Percentiles rank a stretch among this genome's conserved stretches.
Conservation (phyloP, 2,888 invertebrate species). For the Coleophora flavipennella region DNA sequence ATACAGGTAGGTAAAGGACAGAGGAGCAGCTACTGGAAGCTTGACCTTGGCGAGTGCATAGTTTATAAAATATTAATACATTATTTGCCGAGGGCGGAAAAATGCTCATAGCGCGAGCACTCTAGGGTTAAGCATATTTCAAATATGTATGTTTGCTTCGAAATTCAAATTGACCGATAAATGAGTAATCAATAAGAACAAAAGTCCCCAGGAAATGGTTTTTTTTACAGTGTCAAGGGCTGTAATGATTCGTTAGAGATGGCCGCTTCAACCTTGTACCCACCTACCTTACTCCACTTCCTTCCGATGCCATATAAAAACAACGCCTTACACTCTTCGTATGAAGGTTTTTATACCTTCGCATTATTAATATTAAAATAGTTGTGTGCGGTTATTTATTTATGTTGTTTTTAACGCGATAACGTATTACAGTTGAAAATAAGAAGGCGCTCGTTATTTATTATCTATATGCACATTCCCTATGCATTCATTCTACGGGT, state of each 20-base stretch:
- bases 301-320: constrained; percentile 61
- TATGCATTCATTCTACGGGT: constrained; percentile 44
- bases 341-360: neutral
- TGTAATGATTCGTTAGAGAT: constrained; percentile 56
- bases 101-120: no score
- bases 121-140: no score
- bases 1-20: no score
- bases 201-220: constrained; percentile 48
- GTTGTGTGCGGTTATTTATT: constrained; percentile 1
- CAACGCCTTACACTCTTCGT: neutral
- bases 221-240: constrained; percentile 24
- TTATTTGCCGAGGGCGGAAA: no score
- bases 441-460: constrained; percentile 25
- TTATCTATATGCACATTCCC: constrained; percentile 27
- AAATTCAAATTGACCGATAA: no score
- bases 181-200: constrained; percentile 47
- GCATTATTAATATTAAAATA: constrained; percentile 4
- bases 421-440: constrained; percentile 12
- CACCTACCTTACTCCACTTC: constrained; percentile 48
- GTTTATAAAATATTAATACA: no score
- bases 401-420: no score
- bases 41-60: no score
- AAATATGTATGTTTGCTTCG: no score
- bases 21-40: no score
- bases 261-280: constrained; percentile 45